Evolutionary conservation across 2,888 invertebrate genomes (phyloP).

Genomic region (Cylindroiulus punctatus): DNA sequence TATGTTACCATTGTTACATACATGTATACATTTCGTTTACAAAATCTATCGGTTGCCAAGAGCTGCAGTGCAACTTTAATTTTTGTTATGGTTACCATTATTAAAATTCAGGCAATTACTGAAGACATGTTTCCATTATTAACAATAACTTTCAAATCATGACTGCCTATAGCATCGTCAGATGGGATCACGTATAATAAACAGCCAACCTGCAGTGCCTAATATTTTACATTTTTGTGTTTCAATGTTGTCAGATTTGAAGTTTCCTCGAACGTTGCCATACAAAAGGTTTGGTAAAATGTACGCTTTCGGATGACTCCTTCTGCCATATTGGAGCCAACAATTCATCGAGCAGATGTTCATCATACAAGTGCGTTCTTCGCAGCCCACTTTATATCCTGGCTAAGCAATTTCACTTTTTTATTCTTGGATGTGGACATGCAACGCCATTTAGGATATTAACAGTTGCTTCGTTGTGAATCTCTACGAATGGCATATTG

Average conservation of each 20-base stretch:
- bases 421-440: background rate
- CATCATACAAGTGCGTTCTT: background rate
- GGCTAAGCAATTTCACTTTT: background rate
- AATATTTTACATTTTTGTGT: background rate
- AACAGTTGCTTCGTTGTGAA: constrained; percentile 12
- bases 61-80: background rate
- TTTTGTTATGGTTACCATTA: background rate
- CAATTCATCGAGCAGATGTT: background rate
- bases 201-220: too few species aligned
- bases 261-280: background rate
- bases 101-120: background rate
- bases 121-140: background rate
- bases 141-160: background rate
- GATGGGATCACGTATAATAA: background rate
- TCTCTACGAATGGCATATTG: constrained; percentile 28
- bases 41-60: background rate
- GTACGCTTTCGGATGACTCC: background rate
- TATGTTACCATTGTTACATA: background rate
- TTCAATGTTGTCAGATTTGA: background rate
- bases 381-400: background rate
- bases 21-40: background rate
- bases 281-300: background rate
- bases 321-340: background rate
- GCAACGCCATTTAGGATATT: constrained; percentile 33
- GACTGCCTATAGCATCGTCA: background rate